Percentiles rank a stretch among this genome's conserved stretches.
Conservation (phyloP, 2,113 vertebrate genomes). For the Neodontobutis hainanensis region DNA sequence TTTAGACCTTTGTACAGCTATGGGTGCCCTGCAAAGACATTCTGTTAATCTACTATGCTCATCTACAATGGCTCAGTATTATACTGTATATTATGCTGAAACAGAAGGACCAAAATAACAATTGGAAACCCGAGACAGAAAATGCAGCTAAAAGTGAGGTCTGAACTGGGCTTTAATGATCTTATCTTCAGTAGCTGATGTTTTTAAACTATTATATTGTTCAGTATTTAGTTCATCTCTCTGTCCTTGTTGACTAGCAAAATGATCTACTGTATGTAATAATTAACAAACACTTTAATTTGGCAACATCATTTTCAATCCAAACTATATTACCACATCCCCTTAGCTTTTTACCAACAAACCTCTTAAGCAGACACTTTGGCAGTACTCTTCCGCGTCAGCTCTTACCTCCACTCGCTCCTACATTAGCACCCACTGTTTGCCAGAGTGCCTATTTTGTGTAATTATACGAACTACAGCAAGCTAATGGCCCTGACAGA, state of each 20-base stretch:
- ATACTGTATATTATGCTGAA: background rate
- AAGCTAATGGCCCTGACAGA: conserved; percentile 72
- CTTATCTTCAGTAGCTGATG: too few relatives aligned
- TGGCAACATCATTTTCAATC: conserved; percentile 4
- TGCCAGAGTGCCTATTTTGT: conserved; percentile 74
- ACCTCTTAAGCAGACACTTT: conserved; percentile 36
- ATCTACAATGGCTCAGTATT: background rate
- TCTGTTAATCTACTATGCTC: too few relatives aligned
- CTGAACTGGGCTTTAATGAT: too few relatives aligned
- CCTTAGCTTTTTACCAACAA: conserved; percentile 11
- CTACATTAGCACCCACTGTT: conserved; percentile 69
- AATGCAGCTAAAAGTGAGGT: too few relatives aligned
- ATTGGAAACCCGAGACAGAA: too few relatives aligned
- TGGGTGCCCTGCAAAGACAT: too few relatives aligned
- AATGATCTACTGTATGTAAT: background rate
- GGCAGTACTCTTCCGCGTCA: conserved; percentile 34
- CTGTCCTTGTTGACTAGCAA: background rate
- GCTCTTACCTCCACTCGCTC: conserved; percentile 41
- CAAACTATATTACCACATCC: conserved; percentile 8
- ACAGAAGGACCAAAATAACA: background rate
- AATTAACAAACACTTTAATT: background rate
- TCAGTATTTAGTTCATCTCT: background rate
- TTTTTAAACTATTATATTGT: too few relatives aligned
- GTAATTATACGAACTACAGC: conserved; percentile 74
- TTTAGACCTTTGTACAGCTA: too few relatives aligned